These are phyloP conservation scores for Lycia hirtaria DNA, from an alignment of 2,888 invertebrate species.

Conservation along the genomic window DNA sequence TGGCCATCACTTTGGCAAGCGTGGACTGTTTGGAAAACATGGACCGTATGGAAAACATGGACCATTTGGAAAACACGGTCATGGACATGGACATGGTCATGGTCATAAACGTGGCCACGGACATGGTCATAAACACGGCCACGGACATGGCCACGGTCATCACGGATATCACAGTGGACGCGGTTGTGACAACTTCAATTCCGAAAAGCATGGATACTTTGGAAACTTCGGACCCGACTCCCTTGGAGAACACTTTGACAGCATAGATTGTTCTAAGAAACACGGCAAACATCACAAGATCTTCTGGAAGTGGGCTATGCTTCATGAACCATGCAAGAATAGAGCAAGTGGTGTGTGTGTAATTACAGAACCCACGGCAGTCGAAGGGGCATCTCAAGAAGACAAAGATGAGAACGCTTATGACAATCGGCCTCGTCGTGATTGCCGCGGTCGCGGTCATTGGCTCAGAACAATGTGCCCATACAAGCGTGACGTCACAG, in stretches of 20 bases:
- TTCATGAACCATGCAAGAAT: constrained; percentile 36
- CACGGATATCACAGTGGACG: constrained; percentile 33
- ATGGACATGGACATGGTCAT: constrained; percentile 23
- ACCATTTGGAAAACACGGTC: too few species aligned
- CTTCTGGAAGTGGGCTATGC: constrained; percentile 34
- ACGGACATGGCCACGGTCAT: constrained; percentile 20
- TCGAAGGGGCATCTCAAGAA: constrained; percentile 16
- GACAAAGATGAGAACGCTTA: constrained; percentile 24
- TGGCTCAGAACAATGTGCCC: constrained; percentile 7
- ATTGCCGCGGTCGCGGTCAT: constrained; percentile 19
- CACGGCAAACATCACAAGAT: constrained; percentile 31
- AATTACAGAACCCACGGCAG: constrained; percentile 14
- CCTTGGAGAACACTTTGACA: constrained; percentile 18
- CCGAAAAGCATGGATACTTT: constrained; percentile 15
- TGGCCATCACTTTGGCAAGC: constrained; percentile 42
- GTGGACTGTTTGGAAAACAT: constrained; percentile 38
- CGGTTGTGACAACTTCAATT: constrained; percentile 28
- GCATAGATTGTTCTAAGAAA: constrained; percentile 12
- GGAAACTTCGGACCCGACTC: constrained; percentile 14
- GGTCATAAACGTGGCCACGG: too few species aligned
- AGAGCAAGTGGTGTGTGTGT: constrained; percentile 31
- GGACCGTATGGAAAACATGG: neutral
- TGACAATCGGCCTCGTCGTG: constrained; percentile 28
- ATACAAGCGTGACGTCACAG: constrained; percentile 18
- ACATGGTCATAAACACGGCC: neutral